Conservation (phyloP, 2,113 vertebrate species). For the Trematomus loennbergii region DNA sequence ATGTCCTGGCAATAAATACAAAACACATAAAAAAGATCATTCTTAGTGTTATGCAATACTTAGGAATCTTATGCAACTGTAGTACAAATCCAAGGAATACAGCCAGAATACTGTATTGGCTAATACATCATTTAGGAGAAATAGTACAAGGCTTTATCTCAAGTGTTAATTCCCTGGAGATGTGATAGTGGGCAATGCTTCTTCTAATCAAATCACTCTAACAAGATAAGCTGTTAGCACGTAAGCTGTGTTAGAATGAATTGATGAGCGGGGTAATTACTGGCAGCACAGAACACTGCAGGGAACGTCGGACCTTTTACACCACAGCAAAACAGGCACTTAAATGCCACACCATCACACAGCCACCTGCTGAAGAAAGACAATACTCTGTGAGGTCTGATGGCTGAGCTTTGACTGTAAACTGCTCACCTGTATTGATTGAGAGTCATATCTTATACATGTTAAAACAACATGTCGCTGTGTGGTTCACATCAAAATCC, state of each 20-base stretch:
- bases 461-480: background rate
- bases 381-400: constrained; percentile 65
- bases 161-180: constrained; percentile 48
- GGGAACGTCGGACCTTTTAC: constrained; percentile 47
- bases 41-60: constrained; percentile 49
- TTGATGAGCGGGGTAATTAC: constrained; percentile 71
- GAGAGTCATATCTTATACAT: background rate
- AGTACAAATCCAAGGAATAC: constrained; percentile 7
- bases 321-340: constrained; percentile 45
- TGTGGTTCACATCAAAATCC: constrained; percentile 21
- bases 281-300: constrained; percentile 56
- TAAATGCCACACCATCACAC: constrained; percentile 65
- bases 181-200: constrained; percentile 59
- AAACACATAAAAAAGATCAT: constrained; percentile 10
- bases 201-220: constrained; percentile 69
- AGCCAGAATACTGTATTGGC: no score
- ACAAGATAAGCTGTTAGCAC: constrained; percentile 72
- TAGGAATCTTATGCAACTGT: constrained; percentile 23
- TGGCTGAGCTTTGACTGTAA: constrained; percentile 17
- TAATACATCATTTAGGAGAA: constrained; percentile 41
- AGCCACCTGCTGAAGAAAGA: constrained; percentile 76
- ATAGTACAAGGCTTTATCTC: constrained; percentile 31
- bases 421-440: constrained; percentile 10
- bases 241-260: constrained; percentile 70
- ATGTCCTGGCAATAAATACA: constrained; percentile 22